These are phyloP conservation scores for Heliconius ismenius DNA, from an alignment of 2,888 invertebrate genomes.

Conservation along the genomic window DNA sequence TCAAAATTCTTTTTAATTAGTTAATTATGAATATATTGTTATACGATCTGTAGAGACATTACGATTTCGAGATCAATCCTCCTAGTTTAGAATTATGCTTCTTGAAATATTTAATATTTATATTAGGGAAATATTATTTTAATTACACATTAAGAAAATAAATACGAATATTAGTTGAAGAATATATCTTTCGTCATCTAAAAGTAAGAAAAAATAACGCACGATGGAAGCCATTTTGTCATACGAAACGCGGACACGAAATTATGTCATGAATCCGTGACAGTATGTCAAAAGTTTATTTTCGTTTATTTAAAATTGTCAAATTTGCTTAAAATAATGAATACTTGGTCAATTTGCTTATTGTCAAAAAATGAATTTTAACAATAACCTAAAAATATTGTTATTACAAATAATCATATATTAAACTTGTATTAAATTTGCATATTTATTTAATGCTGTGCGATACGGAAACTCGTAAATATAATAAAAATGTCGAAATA, in stretches of 20 bases:
- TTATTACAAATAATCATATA: background rate
- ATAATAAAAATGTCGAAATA: background rate
- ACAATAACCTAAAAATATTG: background rate
- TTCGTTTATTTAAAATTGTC: background rate
- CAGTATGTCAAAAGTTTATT: constrained; percentile 1
- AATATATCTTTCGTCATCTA: background rate
- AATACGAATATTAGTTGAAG: background rate
- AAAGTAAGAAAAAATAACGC: background rate
- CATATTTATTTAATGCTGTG: background rate
- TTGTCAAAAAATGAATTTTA: background rate
- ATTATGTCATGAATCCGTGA: background rate
- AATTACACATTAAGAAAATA: background rate
- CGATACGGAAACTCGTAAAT: background rate
- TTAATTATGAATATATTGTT: background rate
- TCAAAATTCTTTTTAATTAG: background rate
- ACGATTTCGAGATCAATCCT: background rate
- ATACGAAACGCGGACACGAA: background rate
- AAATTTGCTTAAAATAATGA: background rate
- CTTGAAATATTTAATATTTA: background rate
- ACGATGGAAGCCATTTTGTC: constrained; percentile 28
- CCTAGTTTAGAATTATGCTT: background rate
- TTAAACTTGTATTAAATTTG: background rate
- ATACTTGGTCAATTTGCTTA: background rate
- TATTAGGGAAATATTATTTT: background rate
- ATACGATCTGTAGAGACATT: background rate